phyloP scores from a whole-genome alignment of 2,888 invertebrate species.

The Drosophila helvetica region DNA sequence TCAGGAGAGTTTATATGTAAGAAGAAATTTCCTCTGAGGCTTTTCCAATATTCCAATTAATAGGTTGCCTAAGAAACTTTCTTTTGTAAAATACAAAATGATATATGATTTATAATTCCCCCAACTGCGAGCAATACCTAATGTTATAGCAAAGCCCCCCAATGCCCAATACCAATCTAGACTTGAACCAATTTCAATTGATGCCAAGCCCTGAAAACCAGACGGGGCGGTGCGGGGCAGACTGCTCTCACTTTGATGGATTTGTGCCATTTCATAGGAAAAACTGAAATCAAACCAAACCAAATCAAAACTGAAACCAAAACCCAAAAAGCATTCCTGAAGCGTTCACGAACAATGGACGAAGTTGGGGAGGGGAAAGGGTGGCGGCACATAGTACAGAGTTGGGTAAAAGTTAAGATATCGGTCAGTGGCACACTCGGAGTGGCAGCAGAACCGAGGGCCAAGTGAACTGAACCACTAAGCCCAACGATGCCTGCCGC shows the following conservation, averaged over 20 bases:
- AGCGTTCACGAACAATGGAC: constrained; percentile 59
- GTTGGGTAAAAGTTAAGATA: constrained; percentile 74
- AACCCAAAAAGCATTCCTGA: constrained; percentile 48
- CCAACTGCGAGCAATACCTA: constrained; percentile 4
- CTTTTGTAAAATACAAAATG: neutral
- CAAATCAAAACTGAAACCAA: constrained; percentile 22
- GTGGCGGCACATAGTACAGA: constrained; percentile 45
- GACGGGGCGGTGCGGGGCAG: neutral
- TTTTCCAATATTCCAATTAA: too few relatives aligned
- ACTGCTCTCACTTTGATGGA: constrained; percentile 50
- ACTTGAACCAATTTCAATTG: constrained; percentile 57
- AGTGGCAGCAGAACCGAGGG: constrained; percentile 30
- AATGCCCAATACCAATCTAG: constrained; percentile 20
- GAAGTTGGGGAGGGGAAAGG: neutral
- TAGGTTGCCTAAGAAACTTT: neutral
- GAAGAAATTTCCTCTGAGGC: too few relatives aligned
- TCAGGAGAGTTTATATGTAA: too few relatives aligned
- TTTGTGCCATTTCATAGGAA: constrained; percentile 67
- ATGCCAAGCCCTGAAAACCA: constrained; percentile 51
- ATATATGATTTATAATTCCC: neutral
- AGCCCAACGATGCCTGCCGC: constrained; percentile 12
- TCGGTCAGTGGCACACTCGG: constrained; percentile 75
- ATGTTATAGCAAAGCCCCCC: constrained; percentile 1
- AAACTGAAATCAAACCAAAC: constrained; percentile 24
- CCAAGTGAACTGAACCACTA: constrained; percentile 36